Evolutionary conservation across 1,140 invertebrate genomes (phyloP).

Genomic region (Bombyx mandarina): DNA sequence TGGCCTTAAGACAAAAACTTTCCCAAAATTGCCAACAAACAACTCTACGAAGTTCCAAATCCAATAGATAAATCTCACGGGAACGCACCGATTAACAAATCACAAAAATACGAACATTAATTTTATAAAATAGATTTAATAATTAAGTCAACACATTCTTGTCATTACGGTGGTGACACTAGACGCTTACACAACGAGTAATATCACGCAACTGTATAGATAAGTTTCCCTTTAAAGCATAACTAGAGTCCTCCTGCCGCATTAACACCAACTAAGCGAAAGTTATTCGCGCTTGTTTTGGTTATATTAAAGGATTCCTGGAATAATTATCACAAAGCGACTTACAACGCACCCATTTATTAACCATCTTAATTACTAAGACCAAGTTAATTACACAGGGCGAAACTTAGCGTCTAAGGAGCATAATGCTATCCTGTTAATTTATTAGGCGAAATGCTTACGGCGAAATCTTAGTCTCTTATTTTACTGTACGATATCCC

Average conservation of each 20-base stretch:
- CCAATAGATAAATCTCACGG: too few relatives aligned
- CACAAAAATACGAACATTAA: neutral
- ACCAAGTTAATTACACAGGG: slow-evolving; percentile 59
- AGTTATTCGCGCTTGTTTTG: slow-evolving; percentile 49
- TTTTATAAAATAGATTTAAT: neutral
- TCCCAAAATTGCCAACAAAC: too few relatives aligned
- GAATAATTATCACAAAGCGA: slow-evolving; percentile 64
- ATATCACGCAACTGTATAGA: slow-evolving; percentile 14
- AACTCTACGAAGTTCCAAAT: too few relatives aligned
- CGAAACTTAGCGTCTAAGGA: slow-evolving; percentile 62
- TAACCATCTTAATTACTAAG: slow-evolving; percentile 67
- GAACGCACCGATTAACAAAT: too few relatives aligned
- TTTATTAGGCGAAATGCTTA: slow-evolving; percentile 44
- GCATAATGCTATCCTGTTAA: slow-evolving; percentile 47
- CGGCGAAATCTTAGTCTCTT: slow-evolving; percentile 54
- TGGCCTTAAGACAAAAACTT: too few relatives aligned
- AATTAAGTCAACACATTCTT: too few relatives aligned
- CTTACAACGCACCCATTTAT: slow-evolving; percentile 65
- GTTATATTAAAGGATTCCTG: slow-evolving; percentile 61
- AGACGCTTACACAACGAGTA: slow-evolving; percentile 5
- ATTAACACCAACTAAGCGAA: slow-evolving; percentile 29
- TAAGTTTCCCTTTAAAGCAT: slow-evolving; percentile 26
- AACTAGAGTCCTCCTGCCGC: slow-evolving; percentile 22
- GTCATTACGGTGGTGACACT: slow-evolving; percentile 3
- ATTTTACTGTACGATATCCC: slow-evolving; percentile 38